Conservation (phyloP, 2,888 invertebrate species). For the Rugalucina vietnamica region DNA sequence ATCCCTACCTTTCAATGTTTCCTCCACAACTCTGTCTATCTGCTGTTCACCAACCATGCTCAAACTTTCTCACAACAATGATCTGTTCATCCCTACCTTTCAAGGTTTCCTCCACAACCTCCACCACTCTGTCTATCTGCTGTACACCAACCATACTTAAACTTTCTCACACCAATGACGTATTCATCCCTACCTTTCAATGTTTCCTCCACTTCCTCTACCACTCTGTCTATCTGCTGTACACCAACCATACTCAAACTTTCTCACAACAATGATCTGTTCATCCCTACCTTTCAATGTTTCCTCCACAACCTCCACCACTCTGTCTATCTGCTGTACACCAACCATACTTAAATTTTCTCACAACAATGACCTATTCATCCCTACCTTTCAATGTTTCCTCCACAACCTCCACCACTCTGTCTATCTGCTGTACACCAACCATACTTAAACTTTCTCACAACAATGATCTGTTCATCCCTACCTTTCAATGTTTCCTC, state of each 20-base stretch:
- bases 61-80: too few species aligned
- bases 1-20: slow-evolving; percentile 97
- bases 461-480: too few species aligned
- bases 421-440: slow-evolving; percentile 99
- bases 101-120: slow-evolving; percentile 98
- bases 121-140: slow-evolving; percentile 98
- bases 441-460: slow-evolving; percentile 96
- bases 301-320: slow-evolving; percentile 99
- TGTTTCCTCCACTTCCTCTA: slow-evolving; percentile 99
- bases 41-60: slow-evolving; percentile 99
- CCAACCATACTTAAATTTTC: slow-evolving; percentile 97
- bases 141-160: slow-evolving; percentile 98
- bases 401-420: slow-evolving; percentile 98
- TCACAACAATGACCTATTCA: too few species aligned
- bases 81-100: too few species aligned
- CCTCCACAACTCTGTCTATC: slow-evolving; percentile 98
- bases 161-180: too few species aligned
- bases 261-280: too few species aligned
- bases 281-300: slow-evolving; percentile 97
- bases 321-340: slow-evolving; percentile 98
- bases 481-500: slow-evolving; percentile 97
- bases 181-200: slow-evolving; percentile 96
- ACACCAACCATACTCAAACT: slow-evolving; percentile 98
- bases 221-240: slow-evolving; percentile 98
- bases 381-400: slow-evolving; percentile 97